Evolutionary conservation across 1,140 invertebrate species (phyloP), one percentile per base, ranked within the genome.

Genomic region (Campodea augens): DNA sequence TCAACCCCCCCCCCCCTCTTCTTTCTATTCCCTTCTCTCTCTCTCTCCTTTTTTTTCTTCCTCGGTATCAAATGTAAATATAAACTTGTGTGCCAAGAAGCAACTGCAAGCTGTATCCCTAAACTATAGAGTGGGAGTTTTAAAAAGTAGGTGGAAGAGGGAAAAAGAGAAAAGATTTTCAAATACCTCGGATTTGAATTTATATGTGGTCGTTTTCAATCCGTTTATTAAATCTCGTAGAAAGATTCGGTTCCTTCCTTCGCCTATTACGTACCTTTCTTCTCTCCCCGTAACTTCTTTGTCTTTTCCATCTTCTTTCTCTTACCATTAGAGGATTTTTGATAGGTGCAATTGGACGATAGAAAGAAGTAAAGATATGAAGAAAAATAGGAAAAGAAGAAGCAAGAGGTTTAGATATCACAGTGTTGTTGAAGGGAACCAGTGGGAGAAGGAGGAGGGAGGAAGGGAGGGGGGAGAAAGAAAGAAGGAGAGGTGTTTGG

Each of bases 1-100:
- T 32, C 27, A n/a, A n/a, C n/a, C n/a, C n/a, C n/a, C n/a, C n/a
- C n/a, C n/a, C n/a, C n/a, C n/a, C n/a, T n/a, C n/a, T n/a, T n/a
- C n/a, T n/a, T n/a, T n/a, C n/a, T n/a, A n/a, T n/a, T n/a, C n/a
- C n/a, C n/a, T n/a, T n/a, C n/a, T n/a, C n/a, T n/a, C n/a, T n/a
- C n/a, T n/a, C n/a, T n/a, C n/a, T n/a, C n/a, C n/a, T n/a, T n/a
- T n/a, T n/a, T n/a, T n/a, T n/a, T n/a, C n/a, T n/a, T n/a, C n/a
- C n/a, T n/a, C 27, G 27, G 27, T 15, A 32, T 32, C 27, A 32
- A 32, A 32, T 32, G 27, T 32, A 32, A 32, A 32, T 32, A 32
- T 32, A 32, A 32, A 32, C n/a, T n/a, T 32, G 27, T 32, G 27
- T 32, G 27, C 27, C 27, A 32, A 32, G 27, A n/a, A n/a, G n/a